Conservation (phyloP, 2,113 vertebrate species). For the Ornithorhynchus anatinus region DNA sequence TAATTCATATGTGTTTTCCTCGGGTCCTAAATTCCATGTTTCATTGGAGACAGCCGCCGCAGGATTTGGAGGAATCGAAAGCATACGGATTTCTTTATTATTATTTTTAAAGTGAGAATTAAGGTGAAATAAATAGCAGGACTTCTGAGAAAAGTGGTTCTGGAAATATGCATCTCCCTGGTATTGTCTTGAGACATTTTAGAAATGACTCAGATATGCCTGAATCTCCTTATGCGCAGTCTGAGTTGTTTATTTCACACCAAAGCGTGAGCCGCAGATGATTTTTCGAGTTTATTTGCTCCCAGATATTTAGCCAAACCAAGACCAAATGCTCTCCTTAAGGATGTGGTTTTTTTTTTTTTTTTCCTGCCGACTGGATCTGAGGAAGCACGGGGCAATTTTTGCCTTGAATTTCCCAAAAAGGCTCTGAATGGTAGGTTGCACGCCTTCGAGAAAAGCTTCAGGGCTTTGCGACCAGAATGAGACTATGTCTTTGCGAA, state of each 20-base stretch:
- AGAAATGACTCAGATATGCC: constrained; percentile 29
- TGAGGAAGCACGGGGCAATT: constrained; percentile 62
- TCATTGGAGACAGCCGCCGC: background rate
- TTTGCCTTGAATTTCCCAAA: constrained; percentile 66
- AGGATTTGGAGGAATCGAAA: background rate
- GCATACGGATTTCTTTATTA: too few species aligned
- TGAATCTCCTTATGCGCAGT: constrained; percentile 1
- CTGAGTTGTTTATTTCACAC: constrained; percentile 2
- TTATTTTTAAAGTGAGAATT: constrained; percentile 18
- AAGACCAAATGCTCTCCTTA: constrained; percentile 28
- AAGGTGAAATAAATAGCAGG: background rate
- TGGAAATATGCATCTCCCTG: constrained; percentile 14
- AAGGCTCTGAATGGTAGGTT: constrained; percentile 70
- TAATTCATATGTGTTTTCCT: background rate
- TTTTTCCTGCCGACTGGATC: constrained; percentile 53
- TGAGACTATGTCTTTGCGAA: constrained; percentile 70
- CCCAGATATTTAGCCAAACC: constrained; percentile 18
- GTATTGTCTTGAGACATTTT: constrained; percentile 16
- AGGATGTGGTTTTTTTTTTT: constrained; percentile 13
- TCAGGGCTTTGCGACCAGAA: constrained; percentile 52
- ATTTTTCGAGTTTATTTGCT: constrained; percentile 4
- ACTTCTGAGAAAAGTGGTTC: background rate
- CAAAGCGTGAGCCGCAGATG: background rate
- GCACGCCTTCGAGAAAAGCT: constrained; percentile 53
- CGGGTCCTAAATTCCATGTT: background rate